These are phyloP conservation scores for Diglossa brunneiventris DNA, from an alignment of 2,113 vertebrate genomes.

Conservation along the genomic window DNA sequence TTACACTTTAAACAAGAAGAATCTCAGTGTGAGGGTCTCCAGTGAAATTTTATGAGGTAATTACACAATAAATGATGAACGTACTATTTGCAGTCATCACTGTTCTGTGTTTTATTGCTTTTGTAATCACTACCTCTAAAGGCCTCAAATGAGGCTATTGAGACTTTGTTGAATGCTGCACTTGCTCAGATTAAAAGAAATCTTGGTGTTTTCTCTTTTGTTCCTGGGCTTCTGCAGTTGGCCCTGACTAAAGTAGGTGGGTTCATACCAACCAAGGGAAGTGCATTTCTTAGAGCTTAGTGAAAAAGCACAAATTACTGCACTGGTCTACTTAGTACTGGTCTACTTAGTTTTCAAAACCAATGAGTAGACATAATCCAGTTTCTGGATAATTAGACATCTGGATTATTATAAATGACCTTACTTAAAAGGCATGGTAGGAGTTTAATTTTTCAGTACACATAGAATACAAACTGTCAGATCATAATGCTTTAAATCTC, in stretches of 20 bases:
- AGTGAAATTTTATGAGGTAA: conserved; percentile 21
- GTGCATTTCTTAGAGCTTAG: not conserved
- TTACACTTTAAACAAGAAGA: conserved; percentile 27
- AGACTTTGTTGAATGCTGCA: not conserved
- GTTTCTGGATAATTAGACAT: not conserved
- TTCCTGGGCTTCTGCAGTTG: not conserved
- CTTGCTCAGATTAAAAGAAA: not conserved
- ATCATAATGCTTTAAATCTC: not conserved
- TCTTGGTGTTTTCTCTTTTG: not conserved
- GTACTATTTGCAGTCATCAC: not conserved
- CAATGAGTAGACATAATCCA: not conserved
- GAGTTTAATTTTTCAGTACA: not conserved
- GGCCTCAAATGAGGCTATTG: not conserved
- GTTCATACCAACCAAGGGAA: not conserved
- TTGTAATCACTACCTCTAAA: not conserved
- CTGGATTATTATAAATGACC: not conserved
- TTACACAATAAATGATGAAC: not conserved
- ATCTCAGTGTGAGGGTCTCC: not conserved
- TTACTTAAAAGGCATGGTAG: not conserved
- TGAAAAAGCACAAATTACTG: not conserved
- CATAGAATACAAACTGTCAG: not conserved
- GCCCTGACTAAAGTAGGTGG: not conserved
- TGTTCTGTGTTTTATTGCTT: not conserved
- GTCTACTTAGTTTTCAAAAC: not conserved
- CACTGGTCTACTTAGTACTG: not conserved